Base-by-base conservation (phyloP, 2,888 invertebrate species). In the Schrankia costaestrigalis region DNA sequence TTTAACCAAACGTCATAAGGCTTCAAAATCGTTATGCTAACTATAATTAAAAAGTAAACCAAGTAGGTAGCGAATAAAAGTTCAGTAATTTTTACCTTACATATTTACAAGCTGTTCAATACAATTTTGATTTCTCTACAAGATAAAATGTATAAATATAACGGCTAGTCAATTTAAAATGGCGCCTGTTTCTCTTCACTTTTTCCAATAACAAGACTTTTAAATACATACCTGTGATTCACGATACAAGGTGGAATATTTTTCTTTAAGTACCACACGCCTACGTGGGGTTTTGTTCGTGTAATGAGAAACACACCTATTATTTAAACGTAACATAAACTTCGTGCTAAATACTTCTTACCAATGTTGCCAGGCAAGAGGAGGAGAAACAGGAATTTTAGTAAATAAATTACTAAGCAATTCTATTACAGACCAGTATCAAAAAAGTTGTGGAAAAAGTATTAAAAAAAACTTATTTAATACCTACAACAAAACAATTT, bases 181-280 rank as follows among this genome's bases (percentile, higher is more conserved):
- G 48, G 46, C 44, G 49, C 46, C 51, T 25, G 35, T 42, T n/a
- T 47, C 51, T 47, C 29, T 43, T 39, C 50, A 41, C 46, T 57
- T 60, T 62, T 59, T 59, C 48, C 35, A 51, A 56, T 57, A 63
- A 59, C 47, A 32, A 52, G 34, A 28, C 39, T 36, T 41, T 41
- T 38, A 31, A 19, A 35, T 52, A 45, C 46, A 30, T 53, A 46
- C 50, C 36, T 40, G 38, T 55, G 53, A 53, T 57, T 57, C 55
- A 57, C 45, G 46, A 40, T 23, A 32, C 39, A 22, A 31, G 25
- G 32, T 30, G 31, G 24, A 35, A 27, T 39, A 54, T 54, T 54
- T 56, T 58, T 52, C 52, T 33, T 35, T 31, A 34, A 35, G 18
- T 12, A 30, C 28, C 15, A 38, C 36, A 50, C 50, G 45, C 56